These are phyloP conservation scores for Leguminivora glycinivorella DNA, from an alignment of 1,140 invertebrate species.

Conservation along the genomic window DNA sequence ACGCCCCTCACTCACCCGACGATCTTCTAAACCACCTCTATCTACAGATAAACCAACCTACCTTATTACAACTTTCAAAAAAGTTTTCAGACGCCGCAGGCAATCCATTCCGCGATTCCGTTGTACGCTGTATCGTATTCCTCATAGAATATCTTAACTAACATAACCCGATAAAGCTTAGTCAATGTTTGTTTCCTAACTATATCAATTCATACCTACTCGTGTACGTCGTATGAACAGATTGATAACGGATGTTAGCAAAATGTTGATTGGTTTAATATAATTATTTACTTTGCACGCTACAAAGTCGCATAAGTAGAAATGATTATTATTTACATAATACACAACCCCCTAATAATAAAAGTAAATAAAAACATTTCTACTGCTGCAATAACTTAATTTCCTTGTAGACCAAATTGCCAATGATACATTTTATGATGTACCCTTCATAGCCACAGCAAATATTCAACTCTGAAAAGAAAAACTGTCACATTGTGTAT, in stretches of 20 bases:
- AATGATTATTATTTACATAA: too few species aligned
- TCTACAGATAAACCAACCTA: constrained; percentile 37
- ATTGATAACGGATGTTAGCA: too few species aligned
- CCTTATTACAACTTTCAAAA: constrained; percentile 34
- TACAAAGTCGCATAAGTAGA: too few species aligned
- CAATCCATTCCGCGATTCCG: constrained; percentile 24
- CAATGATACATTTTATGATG: neutral
- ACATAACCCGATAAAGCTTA: constrained; percentile 7
- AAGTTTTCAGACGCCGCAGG: constrained; percentile 23
- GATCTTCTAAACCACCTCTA: constrained; percentile 56
- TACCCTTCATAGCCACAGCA: neutral
- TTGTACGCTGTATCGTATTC: constrained; percentile 11
- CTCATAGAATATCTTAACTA: constrained; percentile 8
- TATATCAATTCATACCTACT: neutral
- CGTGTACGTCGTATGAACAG: too few species aligned
- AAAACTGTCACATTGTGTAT: constrained; percentile 18
- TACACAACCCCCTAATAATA: neutral
- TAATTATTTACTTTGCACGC: too few species aligned
- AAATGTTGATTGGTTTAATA: too few species aligned
- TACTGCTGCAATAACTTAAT: neutral
- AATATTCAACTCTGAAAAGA: neutral
- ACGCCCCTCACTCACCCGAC: constrained; percentile 71
- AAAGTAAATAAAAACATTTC: neutral
- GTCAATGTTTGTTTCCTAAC: neutral
- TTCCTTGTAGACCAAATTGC: neutral